phyloP scores from a whole-genome alignment of 1,140 invertebrate species.

The Drosophila paulistorum region DNA sequence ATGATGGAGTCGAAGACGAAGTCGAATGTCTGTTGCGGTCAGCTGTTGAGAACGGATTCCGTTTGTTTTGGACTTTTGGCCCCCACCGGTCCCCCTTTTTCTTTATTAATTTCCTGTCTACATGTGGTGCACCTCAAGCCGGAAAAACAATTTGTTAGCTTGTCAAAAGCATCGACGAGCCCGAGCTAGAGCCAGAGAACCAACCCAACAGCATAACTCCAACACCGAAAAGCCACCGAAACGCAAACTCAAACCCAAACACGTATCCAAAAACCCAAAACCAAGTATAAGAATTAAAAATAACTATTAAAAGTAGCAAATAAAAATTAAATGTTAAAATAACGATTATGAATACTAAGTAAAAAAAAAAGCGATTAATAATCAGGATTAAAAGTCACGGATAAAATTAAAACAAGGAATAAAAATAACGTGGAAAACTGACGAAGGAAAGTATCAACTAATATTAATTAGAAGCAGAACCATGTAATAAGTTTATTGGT shows the following conservation, averaged over 20 bases:
- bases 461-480: too few relatives aligned
- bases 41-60: slow-evolving; percentile 32
- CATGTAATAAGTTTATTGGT: too few relatives aligned
- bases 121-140: slow-evolving; percentile 77
- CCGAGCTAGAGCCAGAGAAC: neutral
- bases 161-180: slow-evolving; percentile 68
- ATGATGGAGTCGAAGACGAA: slow-evolving; percentile 43
- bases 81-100: slow-evolving; percentile 38
- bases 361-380: too few relatives aligned
- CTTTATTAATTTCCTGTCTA: slow-evolving; percentile 78
- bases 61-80: slow-evolving; percentile 2
- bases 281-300: neutral
- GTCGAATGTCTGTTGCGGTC: slow-evolving; percentile 58
- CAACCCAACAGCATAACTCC: neutral
- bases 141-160: slow-evolving; percentile 78
- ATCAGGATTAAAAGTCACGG: neutral
- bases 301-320: too few relatives aligned
- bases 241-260: neutral
- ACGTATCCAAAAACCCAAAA: neutral
- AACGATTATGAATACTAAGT: too few relatives aligned
- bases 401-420: neutral
- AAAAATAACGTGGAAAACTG: too few relatives aligned
- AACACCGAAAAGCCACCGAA: neutral
- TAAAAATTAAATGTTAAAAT: too few relatives aligned
- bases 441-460: too few relatives aligned